Percentiles rank a stretch among this genome's conserved stretches.
phyloP scores from a whole-genome alignment of 1,140 invertebrate genomes.

The Anastatus disparis region DNA sequence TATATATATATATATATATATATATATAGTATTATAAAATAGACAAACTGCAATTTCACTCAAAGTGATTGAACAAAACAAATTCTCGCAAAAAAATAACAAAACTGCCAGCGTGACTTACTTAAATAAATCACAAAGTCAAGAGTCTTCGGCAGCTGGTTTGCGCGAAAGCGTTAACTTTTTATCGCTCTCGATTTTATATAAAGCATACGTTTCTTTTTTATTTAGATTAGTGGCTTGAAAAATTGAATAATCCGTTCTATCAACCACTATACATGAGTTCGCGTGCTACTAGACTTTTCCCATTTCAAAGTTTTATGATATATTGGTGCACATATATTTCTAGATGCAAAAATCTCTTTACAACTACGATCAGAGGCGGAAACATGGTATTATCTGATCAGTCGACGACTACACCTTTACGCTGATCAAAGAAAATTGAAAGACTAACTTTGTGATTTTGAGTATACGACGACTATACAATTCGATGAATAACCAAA shows the following conservation, averaged over 20 bases:
- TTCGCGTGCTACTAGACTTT: constrained; percentile 28
- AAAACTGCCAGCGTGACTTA: not conserved
- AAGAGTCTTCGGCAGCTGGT: constrained; percentile 13
- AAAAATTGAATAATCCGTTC: constrained; percentile 27
- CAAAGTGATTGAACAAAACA: too few relatives aligned
- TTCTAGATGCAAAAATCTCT: not conserved
- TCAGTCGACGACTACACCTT: not conserved
- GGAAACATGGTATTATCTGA: not conserved
- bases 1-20: too few relatives aligned
- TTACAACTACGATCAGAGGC: not conserved
- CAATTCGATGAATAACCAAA: too few relatives aligned
- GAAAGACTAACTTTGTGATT: not conserved
- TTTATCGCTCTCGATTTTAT: constrained; percentile 18
- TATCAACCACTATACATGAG: too few relatives aligned
- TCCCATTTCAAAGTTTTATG: not conserved
- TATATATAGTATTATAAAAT: too few relatives aligned
- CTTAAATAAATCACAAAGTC: constrained; percentile 30
- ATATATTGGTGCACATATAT: too few relatives aligned
- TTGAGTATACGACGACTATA: not conserved
- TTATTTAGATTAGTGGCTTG: too few relatives aligned
- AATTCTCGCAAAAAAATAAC: too few relatives aligned
- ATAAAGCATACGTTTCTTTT: too few relatives aligned
- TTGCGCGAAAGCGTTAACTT: constrained; percentile 16
- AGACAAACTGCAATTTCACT: too few relatives aligned
- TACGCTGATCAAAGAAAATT: not conserved